Conservation (phyloP, 64 coral and sea anemone species). For the Porites australiensis region DNA sequence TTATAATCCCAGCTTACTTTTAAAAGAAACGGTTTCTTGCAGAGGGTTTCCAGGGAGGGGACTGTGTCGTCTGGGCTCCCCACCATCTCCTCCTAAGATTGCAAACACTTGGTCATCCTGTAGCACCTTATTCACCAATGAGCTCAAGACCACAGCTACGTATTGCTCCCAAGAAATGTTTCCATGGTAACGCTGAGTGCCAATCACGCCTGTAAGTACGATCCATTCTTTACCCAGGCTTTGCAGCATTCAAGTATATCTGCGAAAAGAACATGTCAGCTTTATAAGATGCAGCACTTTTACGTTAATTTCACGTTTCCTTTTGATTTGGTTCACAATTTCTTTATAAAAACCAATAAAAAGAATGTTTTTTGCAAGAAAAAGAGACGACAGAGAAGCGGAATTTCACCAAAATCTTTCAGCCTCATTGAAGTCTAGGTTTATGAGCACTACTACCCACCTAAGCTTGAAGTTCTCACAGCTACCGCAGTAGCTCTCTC, state of each 20-base stretch:
- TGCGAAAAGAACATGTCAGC: neutral
- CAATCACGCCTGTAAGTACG: neutral
- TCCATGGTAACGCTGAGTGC: conserved; percentile 21
- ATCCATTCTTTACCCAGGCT: conserved; percentile 27
- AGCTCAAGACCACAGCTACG: conserved; percentile 1
- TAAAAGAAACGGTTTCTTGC: neutral
- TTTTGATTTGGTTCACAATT: no score
- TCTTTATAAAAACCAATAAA: no score
- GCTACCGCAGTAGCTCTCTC: conserved; percentile 6
- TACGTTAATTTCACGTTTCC: no score
- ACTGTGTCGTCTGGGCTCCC: neutral
- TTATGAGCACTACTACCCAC: neutral
- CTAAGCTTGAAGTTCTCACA: conserved; percentile 10
- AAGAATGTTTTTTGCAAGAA: no score
- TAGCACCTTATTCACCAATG: conserved; percentile 4
- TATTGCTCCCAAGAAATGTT: conserved; percentile 7
- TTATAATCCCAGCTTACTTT: neutral
- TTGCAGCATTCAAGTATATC: conserved; percentile 41
- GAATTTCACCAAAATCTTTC: no score
- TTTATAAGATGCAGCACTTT: no score
- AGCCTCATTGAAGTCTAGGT: no score
- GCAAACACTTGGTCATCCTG: conserved; percentile 48
- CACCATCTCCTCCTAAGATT: neutral
- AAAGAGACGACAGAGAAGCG: no score
- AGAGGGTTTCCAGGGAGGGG: neutral